Evolutionary conservation across 2,888 invertebrate genomes (phyloP).

Genomic region (Ormyrus thymus): DNA sequence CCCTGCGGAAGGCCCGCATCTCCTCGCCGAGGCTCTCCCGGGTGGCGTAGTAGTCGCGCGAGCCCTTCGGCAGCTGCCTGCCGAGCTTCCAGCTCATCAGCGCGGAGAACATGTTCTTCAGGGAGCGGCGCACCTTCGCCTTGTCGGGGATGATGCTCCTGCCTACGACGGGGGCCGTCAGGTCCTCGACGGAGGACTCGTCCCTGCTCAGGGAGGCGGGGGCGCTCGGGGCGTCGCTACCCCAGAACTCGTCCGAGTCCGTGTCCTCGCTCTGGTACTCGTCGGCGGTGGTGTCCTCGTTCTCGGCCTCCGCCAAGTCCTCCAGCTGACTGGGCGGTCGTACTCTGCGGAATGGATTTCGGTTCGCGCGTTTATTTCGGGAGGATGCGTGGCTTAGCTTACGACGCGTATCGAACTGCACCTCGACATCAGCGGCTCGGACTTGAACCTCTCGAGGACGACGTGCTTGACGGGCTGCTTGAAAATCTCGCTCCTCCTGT

Average conservation of each 20-base stretch:
- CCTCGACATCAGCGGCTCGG: too few relatives aligned
- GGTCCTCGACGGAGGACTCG: not conserved
- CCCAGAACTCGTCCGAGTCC: not conserved
- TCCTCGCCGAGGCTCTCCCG: constrained; percentile 56
- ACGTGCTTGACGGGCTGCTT: not conserved
- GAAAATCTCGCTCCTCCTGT: not conserved
- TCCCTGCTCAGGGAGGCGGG: too few relatives aligned
- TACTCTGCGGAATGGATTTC: not conserved
- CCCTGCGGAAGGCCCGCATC: constrained; percentile 50
- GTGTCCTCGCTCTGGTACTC: not conserved
- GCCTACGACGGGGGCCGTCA: too few relatives aligned
- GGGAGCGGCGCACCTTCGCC: constrained; percentile 27
- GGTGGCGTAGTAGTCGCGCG: constrained; percentile 51
- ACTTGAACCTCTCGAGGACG: too few relatives aligned
- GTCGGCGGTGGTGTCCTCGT: not conserved
- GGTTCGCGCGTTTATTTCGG: too few relatives aligned
- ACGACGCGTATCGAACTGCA: too few relatives aligned
- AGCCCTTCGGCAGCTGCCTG: constrained; percentile 38
- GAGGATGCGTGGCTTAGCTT: too few relatives aligned
- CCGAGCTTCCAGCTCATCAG: constrained; percentile 52
- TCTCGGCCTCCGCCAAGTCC: not conserved
- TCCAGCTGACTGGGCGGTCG: constrained; percentile 7
- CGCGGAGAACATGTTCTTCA: constrained; percentile 56
- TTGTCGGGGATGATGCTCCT: not conserved
- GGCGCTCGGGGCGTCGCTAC: too few relatives aligned